Evolutionary conservation across 1,140 invertebrate species (phyloP).

Genomic region (Aphidius ervi): DNA sequence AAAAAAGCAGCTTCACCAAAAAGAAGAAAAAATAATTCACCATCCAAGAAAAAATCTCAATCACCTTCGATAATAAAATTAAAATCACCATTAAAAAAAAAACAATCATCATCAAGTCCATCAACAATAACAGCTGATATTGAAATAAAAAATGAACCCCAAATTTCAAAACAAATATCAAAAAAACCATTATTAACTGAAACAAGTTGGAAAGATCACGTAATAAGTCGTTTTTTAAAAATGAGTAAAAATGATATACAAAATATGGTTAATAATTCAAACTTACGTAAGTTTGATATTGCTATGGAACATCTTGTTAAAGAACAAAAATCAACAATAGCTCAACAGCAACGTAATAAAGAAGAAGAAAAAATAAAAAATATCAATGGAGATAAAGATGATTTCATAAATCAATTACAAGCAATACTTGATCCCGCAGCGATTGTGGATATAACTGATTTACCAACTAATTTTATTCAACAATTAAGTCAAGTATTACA

Average conservation of each 20-base stretch:
- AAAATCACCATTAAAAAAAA: not conserved
- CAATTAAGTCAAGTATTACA: slow-evolving; percentile 49
- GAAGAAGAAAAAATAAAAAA: slow-evolving; percentile 45
- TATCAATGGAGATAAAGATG: slow-evolving; percentile 36
- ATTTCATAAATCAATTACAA: slow-evolving; percentile 49
- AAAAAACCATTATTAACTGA: slow-evolving; percentile 19
- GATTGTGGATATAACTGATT: slow-evolving; percentile 40
- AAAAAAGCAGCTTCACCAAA: too few species aligned
- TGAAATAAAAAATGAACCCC: not conserved
- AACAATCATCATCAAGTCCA: not conserved
- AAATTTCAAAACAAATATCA: not conserved
- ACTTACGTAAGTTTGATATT: slow-evolving; percentile 48
- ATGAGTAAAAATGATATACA: slow-evolving; percentile 52
- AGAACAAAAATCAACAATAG: slow-evolving; percentile 38
- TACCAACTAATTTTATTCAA: slow-evolving; percentile 49
- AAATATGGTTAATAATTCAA: slow-evolving; percentile 51
- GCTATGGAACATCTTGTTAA: slow-evolving; percentile 51
- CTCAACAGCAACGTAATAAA: slow-evolving; percentile 38
- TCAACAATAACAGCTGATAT: not conserved
- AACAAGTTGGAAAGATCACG: slow-evolving; percentile 42
- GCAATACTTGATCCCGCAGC: slow-evolving; percentile 48
- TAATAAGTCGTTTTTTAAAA: slow-evolving; percentile 47
- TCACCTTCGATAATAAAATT: not conserved
- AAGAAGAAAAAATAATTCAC: too few species aligned
- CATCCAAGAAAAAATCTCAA: not conserved